Conservation (phyloP, 2,113 vertebrate genomes). For the Lophotis ruficrista region DNA sequence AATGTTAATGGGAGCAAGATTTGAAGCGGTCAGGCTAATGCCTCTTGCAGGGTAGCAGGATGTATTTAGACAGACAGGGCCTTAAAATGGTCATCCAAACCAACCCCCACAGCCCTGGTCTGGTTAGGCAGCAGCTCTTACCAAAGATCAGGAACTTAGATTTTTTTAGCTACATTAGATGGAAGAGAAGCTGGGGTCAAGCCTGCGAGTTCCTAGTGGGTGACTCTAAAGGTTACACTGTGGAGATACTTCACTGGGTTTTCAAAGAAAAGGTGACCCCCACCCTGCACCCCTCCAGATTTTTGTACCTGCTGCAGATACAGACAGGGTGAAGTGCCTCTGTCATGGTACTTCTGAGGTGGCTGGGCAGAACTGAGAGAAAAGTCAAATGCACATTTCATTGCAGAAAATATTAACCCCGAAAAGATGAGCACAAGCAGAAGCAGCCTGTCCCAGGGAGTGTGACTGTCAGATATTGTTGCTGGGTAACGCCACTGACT, state of each 20-base stretch:
- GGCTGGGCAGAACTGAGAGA: neutral
- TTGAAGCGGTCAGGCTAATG: neutral
- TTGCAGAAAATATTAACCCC: neutral
- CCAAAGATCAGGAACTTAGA: neutral
- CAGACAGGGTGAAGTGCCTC: neutral
- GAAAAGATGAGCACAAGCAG: neutral
- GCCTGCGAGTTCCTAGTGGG: neutral
- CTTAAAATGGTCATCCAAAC: neutral
- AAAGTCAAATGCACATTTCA: neutral
- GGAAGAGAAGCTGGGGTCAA: neutral
- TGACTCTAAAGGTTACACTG: neutral
- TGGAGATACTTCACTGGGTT: neutral
- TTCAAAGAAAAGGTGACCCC: neutral
- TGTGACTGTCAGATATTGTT: slow-evolving; percentile 2
- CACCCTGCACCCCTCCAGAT: too few species aligned
- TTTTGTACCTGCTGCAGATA: neutral
- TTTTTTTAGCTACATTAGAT: neutral
- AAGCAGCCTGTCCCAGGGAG: neutral
- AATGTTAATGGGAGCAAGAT: neutral
- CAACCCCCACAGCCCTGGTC: neutral
- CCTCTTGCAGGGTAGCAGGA: neutral
- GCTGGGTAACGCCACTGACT: slow-evolving; percentile 40
- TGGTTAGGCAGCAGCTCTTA: neutral
- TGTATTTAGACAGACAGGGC: neutral
- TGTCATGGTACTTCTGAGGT: neutral